phyloP scores from a whole-genome alignment of 2,888 invertebrate species.

The Odontomyia ornata region DNA sequence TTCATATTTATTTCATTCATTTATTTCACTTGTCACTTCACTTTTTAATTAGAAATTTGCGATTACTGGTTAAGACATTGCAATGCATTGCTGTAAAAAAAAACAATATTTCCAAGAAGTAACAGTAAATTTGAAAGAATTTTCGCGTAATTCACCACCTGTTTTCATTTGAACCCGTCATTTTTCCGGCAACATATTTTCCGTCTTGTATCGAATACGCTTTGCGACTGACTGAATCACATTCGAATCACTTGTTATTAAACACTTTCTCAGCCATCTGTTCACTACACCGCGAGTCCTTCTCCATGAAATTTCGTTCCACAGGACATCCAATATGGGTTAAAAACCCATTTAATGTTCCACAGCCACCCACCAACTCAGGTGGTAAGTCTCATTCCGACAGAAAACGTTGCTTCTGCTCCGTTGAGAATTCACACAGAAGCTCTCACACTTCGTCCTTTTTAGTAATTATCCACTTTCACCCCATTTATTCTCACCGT shows the following conservation, averaged over 20 bases:
- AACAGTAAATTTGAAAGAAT: neutral
- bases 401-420: slow-evolving; percentile 20
- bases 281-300: slow-evolving; percentile 6
- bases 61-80: too few relatives aligned
- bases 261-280: slow-evolving; percentile 47
- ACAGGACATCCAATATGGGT: slow-evolving; percentile 16
- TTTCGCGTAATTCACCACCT: slow-evolving; percentile 31
- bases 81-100: too few relatives aligned
- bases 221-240: slow-evolving; percentile 48
- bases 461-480: slow-evolving; percentile 43
- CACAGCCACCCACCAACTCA: slow-evolving; percentile 6
- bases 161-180: slow-evolving; percentile 13
- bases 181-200: slow-evolving; percentile 15
- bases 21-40: too few relatives aligned
- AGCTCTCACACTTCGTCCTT: slow-evolving; percentile 30
- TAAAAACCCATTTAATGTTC: slow-evolving; percentile 13
- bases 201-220: slow-evolving; percentile 41
- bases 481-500: slow-evolving; percentile 47
- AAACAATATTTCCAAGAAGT: too few relatives aligned
- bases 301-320: slow-evolving; percentile 22
- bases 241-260: slow-evolving; percentile 49
- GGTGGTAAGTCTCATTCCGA: neutral
- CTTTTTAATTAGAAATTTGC: too few relatives aligned
- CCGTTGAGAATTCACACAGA: slow-evolving; percentile 24
- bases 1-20: too few relatives aligned